Base-by-base conservation (phyloP, 2,888 invertebrate species). In the Boloria selene region DNA sequence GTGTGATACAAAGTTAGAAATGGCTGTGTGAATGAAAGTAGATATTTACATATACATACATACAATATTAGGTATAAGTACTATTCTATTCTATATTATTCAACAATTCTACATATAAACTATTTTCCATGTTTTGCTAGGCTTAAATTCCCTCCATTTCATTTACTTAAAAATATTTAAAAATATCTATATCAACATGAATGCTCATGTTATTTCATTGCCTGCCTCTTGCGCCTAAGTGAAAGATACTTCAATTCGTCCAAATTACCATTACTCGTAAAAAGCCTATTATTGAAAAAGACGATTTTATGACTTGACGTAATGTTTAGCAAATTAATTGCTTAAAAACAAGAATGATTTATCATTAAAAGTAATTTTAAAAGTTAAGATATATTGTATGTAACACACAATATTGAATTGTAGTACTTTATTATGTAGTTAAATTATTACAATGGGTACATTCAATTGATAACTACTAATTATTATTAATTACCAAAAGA, bases 121-220 rank as follows among this genome's bases (percentile, higher is more conserved):
- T n/a, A n/a, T 3, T 45, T 26, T 45, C 26, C n/a, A 47, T 47
- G 45, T 58, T 58, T 2, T 45, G 16, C 42, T 49, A 44, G 45
- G 52, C 52, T 59, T 64, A 52, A 52, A 64, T 44, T 59, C 31
- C 58, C 45, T 17, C 59, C 51, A 38, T 52, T 52, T 44, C n/a
- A n/a, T 7, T 56, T 45, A 44, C 56, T 5, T 22, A 45, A 56
- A 45, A 45, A 56, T 44, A 45, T 45, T n/a, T 22, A 22, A 22
- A 1, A 22, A 22, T 22, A 22, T 22, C 22, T 22, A 22, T 22
- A 22, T 22, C 22, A 22, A 22, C 22, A 22, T 22, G 22, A 22
- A 55, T 17, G 18, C 18, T 55, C 44, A 55, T 18, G 18, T 18
- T 44, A n/a, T 4, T 44, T n/a, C n/a, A 45, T 44, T 22, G 22